phyloP scores from a whole-genome alignment of 2,113 vertebrate genomes.

The Nycticebus coucang region DNA sequence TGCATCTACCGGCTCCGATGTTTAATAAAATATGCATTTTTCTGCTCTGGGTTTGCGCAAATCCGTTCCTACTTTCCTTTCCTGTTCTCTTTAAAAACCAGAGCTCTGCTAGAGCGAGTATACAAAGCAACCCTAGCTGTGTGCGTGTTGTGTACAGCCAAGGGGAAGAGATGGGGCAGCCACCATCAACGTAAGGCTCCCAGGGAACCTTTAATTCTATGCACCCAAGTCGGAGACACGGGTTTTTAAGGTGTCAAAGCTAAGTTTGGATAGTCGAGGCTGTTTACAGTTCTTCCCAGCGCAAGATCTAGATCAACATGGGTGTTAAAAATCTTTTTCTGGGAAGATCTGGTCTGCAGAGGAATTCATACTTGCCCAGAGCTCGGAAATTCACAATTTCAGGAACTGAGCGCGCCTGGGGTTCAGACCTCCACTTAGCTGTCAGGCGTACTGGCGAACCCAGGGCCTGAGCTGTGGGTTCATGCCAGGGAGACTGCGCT shows the following conservation, averaged over 20 bases:
- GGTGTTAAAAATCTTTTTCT: conserved; percentile 68
- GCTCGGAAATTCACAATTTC: conserved; percentile 33
- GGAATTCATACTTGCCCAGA: conserved; percentile 61
- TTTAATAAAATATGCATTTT: conserved; percentile 80
- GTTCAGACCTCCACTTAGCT: neutral
- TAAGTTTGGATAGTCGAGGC: conserved; percentile 45
- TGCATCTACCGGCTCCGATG: conserved; percentile 70
- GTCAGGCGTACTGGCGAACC: neutral
- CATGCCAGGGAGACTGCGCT: neutral
- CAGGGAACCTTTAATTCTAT: neutral
- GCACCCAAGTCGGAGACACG: neutral
- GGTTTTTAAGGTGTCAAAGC: conserved; percentile 10
- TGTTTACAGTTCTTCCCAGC: conserved; percentile 2
- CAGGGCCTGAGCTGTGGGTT: neutral
- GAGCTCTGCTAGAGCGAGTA: conserved; percentile 4
- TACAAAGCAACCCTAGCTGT: neutral
- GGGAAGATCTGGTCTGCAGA: conserved; percentile 55
- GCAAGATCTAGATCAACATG: neutral
- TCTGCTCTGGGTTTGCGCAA: conserved; percentile 48
- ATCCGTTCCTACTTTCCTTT: conserved; percentile 58
- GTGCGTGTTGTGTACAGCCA: neutral
- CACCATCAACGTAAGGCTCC: neutral
- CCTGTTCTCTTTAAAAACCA: conserved; percentile 44
- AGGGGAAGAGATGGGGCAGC: neutral
- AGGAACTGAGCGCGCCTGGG: neutral